A percentile compares a stretch with the other conserved stretches of the same genome.
Conservation (phyloP, 2,797 vertebrate genomes). For the Brotula barbata region DNA sequence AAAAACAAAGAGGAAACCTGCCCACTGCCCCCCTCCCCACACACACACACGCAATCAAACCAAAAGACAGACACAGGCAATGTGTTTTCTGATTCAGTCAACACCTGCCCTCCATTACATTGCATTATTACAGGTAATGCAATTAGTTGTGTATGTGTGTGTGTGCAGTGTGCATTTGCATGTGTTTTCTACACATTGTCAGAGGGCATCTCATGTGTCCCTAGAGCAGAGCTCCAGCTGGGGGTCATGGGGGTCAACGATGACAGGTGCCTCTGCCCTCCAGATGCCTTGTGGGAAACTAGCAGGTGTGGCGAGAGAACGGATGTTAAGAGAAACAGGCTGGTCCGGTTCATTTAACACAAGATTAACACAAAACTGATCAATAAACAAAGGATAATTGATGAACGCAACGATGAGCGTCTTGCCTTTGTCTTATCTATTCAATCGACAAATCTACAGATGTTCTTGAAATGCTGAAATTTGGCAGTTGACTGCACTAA, state of each 20-base stretch:
- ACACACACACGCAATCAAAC: not conserved
- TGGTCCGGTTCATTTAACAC: not conserved
- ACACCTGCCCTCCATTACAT: conserved; percentile 53
- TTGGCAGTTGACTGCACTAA: no score
- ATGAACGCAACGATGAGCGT: not conserved
- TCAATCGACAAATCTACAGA: no score
- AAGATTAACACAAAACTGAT: not conserved
- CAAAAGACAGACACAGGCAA: not conserved
- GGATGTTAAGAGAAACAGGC: conserved; percentile 15
- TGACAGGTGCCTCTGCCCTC: conserved; percentile 70
- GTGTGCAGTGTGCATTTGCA: conserved; percentile 24
- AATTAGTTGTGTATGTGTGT: conserved; percentile 50
- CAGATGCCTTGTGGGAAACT: conserved; percentile 45
- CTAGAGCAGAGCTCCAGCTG: conserved; percentile 59
- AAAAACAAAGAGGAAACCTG: conserved; percentile 46
- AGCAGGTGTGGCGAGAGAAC: conserved; percentile 55
- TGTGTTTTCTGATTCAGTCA: conserved; percentile 42
- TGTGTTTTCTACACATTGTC: conserved; percentile 34
- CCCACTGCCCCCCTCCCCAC: conserved; percentile 14
- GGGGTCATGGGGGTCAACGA: conserved; percentile 65
- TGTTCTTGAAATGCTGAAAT: no score
- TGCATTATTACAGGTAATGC: conserved; percentile 65
- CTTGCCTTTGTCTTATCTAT: not conserved
- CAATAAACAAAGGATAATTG: not conserved
- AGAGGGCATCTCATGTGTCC: conserved; percentile 52